Conservation (phyloP, 1,140 invertebrate species). For the Phenacoccus solenopsis region DNA sequence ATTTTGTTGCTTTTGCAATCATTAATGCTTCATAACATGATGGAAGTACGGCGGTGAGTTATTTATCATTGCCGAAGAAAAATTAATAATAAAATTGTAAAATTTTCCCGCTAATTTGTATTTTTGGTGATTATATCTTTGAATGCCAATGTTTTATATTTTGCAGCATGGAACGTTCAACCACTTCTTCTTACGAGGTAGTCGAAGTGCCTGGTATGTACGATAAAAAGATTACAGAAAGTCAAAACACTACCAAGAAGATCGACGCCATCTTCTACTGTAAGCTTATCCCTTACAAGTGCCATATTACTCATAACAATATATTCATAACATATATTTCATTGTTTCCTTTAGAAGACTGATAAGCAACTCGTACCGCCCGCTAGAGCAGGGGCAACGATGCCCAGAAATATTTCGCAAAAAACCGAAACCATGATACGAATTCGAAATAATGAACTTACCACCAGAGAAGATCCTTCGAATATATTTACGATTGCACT, state of each 20-base stretch:
- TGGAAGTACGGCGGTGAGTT: background rate
- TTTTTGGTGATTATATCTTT: too few relatives aligned
- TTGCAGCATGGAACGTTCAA: background rate
- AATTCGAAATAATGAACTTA: background rate
- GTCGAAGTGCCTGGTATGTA: background rate
- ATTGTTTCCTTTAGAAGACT: background rate
- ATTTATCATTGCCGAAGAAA: too few relatives aligned
- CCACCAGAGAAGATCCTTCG: background rate
- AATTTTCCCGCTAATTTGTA: too few relatives aligned
- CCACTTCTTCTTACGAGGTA: background rate
- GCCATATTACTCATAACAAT: too few relatives aligned
- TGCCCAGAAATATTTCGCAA: background rate
- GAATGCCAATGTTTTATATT: too few relatives aligned
- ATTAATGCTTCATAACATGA: background rate
- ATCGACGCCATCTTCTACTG: background rate
- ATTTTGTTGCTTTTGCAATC: background rate
- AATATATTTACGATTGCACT: background rate
- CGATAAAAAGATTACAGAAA: background rate
- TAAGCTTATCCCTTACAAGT: too few relatives aligned
- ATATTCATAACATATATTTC: too few relatives aligned
- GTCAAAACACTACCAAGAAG: constrained; percentile 9
- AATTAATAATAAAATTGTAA: too few relatives aligned
- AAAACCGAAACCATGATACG: background rate
- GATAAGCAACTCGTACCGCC: background rate
- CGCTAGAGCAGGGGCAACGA: background rate